A percentile compares a stretch with the other conserved stretches of the same genome.
Conservation (phyloP, 2,797 vertebrate genomes). For the Rousettus madagascariensis region DNA sequence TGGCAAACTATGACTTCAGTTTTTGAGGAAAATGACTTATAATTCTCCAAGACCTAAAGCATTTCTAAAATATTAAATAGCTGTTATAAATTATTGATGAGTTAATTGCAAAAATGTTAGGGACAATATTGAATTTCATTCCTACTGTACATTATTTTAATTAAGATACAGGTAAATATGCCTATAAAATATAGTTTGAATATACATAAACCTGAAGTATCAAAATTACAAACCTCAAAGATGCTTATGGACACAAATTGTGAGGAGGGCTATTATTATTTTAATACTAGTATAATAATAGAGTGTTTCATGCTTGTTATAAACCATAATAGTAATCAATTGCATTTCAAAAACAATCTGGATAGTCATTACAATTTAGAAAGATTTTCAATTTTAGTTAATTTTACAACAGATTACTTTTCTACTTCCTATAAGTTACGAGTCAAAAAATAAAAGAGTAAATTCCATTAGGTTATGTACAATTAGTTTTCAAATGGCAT, state of each 20-base stretch:
- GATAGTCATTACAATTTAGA: slow-evolving; percentile 19
- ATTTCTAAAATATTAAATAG: slow-evolving; percentile 6
- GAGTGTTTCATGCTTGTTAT: slow-evolving; percentile 21
- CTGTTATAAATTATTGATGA: not conserved
- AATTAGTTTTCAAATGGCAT: slow-evolving; percentile 60
- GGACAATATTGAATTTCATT: not conserved
- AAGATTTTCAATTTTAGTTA: slow-evolving; percentile 44
- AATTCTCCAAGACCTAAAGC: not conserved
- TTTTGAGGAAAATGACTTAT: slow-evolving; percentile 38
- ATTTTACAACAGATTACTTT: slow-evolving; percentile 47
- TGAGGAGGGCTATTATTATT: slow-evolving; percentile 43
- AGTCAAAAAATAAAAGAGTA: not conserved
- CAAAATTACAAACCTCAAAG: not conserved
- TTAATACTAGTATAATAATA: not conserved
- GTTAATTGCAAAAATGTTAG: slow-evolving; percentile 4
- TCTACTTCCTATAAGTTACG: slow-evolving; percentile 39
- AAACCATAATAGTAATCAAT: not conserved
- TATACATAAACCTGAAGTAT: not conserved
- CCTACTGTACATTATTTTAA: not conserved
- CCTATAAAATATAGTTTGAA: not conserved
- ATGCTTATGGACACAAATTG: not conserved
- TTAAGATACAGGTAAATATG: not conserved
- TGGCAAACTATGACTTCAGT: slow-evolving; percentile 21
- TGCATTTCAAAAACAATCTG: slow-evolving; percentile 12
- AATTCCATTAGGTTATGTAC: slow-evolving; percentile 4